Conservation (phyloP, 1,140 invertebrate genomes). For the Aphelenchoides besseyi region DNA sequence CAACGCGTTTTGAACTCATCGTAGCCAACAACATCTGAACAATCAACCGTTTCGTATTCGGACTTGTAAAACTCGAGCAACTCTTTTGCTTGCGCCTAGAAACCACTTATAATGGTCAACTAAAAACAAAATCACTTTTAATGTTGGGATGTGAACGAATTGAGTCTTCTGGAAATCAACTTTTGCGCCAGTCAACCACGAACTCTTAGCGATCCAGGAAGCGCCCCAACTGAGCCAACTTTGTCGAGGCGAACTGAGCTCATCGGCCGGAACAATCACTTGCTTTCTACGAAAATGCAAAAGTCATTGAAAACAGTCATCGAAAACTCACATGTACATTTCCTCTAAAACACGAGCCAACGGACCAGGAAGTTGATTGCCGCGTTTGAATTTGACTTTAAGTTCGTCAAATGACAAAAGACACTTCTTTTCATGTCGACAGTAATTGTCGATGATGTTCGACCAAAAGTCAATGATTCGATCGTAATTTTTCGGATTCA, state of each 20-base stretch:
- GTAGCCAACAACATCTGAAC: slow-evolving; percentile 56
- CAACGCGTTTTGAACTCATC: slow-evolving; percentile 45
- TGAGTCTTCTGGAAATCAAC: slow-evolving; percentile 19
- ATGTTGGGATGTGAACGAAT: slow-evolving; percentile 49
- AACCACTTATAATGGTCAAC: slow-evolving; percentile 1
- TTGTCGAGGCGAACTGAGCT: slow-evolving; percentile 33
- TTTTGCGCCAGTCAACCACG: slow-evolving; percentile 23
- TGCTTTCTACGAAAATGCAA: slow-evolving; percentile 32
- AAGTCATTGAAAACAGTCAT: slow-evolving; percentile 16
- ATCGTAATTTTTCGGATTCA: slow-evolving; percentile 56
- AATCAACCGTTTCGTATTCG: slow-evolving; percentile 50
- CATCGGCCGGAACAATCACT: slow-evolving; percentile 31
- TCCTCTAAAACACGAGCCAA: slow-evolving; percentile 45
- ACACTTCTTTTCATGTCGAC: slow-evolving; percentile 51
- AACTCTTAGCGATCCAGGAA: slow-evolving; percentile 35
- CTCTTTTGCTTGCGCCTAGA: slow-evolving; percentile 40
- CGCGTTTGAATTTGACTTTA: slow-evolving; percentile 51
- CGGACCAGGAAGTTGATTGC: slow-evolving; percentile 50
- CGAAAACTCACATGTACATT: slow-evolving; percentile 40
- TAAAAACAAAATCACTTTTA: slow-evolving; percentile 35
- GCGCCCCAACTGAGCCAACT: slow-evolving; percentile 51
- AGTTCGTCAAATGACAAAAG: slow-evolving; percentile 44
- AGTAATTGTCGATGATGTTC: slow-evolving; percentile 49
- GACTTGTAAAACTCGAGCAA: slow-evolving; percentile 48
- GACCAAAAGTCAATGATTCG: slow-evolving; percentile 53